phyloP scores from a whole-genome alignment of 2,888 invertebrate species.

The Fabriciana adippe region DNA sequence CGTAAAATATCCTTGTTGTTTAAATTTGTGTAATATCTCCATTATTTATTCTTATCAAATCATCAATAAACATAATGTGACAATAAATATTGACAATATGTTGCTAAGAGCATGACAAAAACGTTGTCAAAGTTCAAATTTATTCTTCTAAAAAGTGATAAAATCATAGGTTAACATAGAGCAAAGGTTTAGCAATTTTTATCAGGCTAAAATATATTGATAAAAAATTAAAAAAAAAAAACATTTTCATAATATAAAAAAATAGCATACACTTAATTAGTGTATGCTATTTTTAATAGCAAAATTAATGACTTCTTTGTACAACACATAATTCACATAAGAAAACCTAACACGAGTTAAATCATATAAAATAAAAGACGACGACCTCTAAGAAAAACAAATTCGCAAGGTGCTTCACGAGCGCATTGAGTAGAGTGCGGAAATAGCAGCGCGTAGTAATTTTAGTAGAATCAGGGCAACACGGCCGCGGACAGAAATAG shows the following conservation, averaged over 20 bases:
- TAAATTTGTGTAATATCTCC: conserved; percentile 69
- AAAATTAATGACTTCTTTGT: no score
- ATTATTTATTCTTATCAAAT: conserved; percentile 37
- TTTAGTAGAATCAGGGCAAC: conserved; percentile 82
- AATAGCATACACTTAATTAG: no score
- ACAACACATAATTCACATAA: no score
- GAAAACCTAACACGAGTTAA: no score
- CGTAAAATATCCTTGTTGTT: conserved; percentile 74
- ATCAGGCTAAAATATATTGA: no score
- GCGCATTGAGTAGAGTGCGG: conserved; percentile 72
- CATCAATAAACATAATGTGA: conserved; percentile 15
- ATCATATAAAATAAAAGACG: conserved; percentile 1
- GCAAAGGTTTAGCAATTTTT: no score
- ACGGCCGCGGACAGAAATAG: conserved; percentile 80
- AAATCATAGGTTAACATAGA: no score
- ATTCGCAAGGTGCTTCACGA: conserved; percentile 65
- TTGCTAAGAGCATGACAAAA: conserved; percentile 43
- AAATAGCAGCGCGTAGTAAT: conserved; percentile 80
- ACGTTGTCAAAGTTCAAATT: conserved; percentile 25
- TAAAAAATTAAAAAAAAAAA: no score
- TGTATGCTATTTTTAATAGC: no score
- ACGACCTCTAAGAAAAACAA: conserved; percentile 30
- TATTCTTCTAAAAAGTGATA: background rate
- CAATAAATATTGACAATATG: conserved; percentile 28
- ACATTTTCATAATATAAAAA: no score